Conservation (phyloP, 2,113 vertebrate species). For the Brachyhypopomus occidentalis region DNA sequence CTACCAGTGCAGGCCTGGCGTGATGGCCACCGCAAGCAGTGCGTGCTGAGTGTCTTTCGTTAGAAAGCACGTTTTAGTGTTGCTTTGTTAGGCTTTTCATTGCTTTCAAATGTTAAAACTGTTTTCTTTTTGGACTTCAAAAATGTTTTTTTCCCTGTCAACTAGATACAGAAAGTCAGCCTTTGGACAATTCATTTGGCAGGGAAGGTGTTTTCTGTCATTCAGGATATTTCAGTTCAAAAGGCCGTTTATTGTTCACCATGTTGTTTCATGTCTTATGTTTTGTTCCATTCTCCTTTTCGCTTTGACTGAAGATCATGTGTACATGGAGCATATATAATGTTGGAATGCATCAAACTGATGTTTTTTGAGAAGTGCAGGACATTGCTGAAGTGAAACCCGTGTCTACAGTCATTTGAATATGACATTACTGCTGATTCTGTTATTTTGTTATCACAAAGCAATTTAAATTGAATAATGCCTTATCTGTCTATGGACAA, state of each 20-base stretch:
- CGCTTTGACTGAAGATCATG: slow-evolving; percentile 24
- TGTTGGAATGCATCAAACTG: background rate
- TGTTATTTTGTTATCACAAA: background rate
- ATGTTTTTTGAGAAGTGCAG: slow-evolving; percentile 8
- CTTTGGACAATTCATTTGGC: background rate
- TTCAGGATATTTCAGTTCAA: background rate
- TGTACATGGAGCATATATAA: slow-evolving; percentile 14
- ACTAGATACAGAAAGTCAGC: background rate
- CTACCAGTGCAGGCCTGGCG: slow-evolving; percentile 54
- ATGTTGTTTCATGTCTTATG: background rate
- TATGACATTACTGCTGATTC: background rate
- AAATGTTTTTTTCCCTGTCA: slow-evolving; percentile 7
- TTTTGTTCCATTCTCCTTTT: background rate
- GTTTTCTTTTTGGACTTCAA: background rate
- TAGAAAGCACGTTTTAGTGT: slow-evolving; percentile 45
- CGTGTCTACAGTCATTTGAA: background rate
- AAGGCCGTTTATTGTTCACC: background rate
- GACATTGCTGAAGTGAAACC: slow-evolving; percentile 11
- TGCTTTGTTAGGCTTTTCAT: slow-evolving; percentile 25
- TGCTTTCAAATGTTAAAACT: slow-evolving; percentile 12
- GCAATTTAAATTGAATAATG: slow-evolving; percentile 23
- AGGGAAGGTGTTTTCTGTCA: background rate
- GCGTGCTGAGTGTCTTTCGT: slow-evolving; percentile 48
- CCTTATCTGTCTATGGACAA: slow-evolving; percentile 6
- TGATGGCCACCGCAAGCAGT: background rate